These are phyloP conservation scores for Pandion haliaetus DNA, from an alignment of 2,113 vertebrate genomes.

Conservation along the genomic window DNA sequence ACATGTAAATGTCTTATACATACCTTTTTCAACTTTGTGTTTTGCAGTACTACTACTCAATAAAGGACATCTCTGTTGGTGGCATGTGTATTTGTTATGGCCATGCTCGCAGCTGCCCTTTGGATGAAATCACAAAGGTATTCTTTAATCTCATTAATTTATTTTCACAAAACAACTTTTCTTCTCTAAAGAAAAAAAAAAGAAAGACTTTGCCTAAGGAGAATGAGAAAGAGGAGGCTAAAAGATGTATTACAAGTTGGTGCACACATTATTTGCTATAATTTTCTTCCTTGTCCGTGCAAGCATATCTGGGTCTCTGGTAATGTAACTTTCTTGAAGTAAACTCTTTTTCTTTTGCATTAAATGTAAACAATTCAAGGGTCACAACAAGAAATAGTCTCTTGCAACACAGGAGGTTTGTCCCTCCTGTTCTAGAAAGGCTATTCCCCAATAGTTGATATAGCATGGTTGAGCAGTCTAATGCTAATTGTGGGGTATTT, in stretches of 20 bases:
- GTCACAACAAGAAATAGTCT: not conserved
- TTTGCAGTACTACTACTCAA: slow-evolving; percentile 91
- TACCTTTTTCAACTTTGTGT: not conserved
- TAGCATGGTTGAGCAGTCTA: not conserved
- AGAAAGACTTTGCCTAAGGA: not conserved
- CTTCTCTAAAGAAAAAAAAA: not conserved
- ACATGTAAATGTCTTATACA: not conserved
- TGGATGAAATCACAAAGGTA: slow-evolving; percentile 86
- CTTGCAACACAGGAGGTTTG: not conserved
- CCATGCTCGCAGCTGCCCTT: slow-evolving; percentile 91
- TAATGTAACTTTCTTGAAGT: not conserved
- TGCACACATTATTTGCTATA: not conserved
- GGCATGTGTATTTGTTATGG: slow-evolving; percentile 97
- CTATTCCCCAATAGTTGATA: not conserved
- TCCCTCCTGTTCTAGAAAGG: not conserved
- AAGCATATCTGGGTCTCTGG: not conserved
- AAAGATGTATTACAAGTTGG: not conserved
- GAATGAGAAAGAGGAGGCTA: not conserved
- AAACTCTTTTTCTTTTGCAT: not conserved
- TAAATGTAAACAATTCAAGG: not conserved
- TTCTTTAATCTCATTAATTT: not conserved
- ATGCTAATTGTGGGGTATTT: not conserved
- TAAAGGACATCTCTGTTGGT: slow-evolving; percentile 94
- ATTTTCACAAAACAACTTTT: not conserved
- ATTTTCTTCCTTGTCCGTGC: not conserved